Conservation (phyloP, 2,113 vertebrate genomes). For the Raphicerus campestris region DNA sequence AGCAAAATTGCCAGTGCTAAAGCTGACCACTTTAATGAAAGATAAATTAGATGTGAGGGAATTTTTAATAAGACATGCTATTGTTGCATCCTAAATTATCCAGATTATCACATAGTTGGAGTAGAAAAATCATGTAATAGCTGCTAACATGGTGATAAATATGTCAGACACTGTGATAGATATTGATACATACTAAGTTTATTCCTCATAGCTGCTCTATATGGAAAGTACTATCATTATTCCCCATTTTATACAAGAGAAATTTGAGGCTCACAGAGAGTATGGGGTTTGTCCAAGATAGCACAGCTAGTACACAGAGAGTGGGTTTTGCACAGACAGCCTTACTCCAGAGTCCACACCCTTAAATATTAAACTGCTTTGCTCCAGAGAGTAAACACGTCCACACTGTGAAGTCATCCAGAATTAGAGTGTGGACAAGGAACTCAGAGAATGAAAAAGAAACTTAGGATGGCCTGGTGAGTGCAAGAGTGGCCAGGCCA, state of each 20-base stretch:
- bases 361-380: not conserved
- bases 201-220: not conserved
- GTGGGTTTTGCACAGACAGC: not conserved
- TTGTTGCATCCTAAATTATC: not conserved
- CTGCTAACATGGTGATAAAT: not conserved
- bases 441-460: not conserved
- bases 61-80: constrained; percentile 25
- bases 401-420: not conserved
- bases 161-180: not conserved
- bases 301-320: not conserved
- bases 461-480: not conserved
- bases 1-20: not conserved
- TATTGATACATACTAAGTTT: not conserved
- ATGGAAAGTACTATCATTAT: not conserved
- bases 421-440: not conserved
- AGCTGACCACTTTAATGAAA: constrained; percentile 29
- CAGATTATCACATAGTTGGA: not conserved
- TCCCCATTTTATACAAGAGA: not conserved
- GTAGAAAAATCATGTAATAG: not conserved
- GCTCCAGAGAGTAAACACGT: not conserved
- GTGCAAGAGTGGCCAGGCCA: not conserved
- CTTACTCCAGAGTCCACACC: not conserved
- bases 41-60: constrained; percentile 11
- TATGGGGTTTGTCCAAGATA: not conserved
- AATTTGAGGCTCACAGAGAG: not conserved